A percentile compares a stretch with the other conserved stretches of the same genome.
phyloP scores from a whole-genome alignment of 1,140 invertebrate species.

The Zaprionus vittiger region DNA sequence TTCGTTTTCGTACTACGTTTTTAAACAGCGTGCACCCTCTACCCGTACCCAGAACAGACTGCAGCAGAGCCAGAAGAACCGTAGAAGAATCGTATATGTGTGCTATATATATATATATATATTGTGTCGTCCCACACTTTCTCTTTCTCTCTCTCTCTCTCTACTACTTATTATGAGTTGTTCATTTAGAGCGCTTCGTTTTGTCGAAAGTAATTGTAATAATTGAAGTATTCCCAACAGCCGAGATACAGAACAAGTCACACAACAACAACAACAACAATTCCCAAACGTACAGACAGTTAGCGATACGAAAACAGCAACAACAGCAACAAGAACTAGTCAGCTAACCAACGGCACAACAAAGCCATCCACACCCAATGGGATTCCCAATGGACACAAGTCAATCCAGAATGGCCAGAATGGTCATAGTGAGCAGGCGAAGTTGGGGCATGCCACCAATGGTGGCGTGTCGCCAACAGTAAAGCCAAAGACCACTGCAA shows the following conservation, averaged over 20 bases:
- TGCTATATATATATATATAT: slow-evolving; percentile 12
- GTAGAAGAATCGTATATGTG: slow-evolving; percentile 2
- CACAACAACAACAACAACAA: slow-evolving; percentile 44
- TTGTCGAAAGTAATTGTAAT: slow-evolving; percentile 54
- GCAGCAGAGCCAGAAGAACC: slow-evolving; percentile 1
- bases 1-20: slow-evolving; percentile 7
- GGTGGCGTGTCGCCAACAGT: slow-evolving; percentile 23
- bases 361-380: slow-evolving; percentile 25
- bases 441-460: slow-evolving; percentile 12
- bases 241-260: slow-evolving; percentile 75
- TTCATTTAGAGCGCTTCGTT: slow-evolving; percentile 46
- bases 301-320: slow-evolving; percentile 2
- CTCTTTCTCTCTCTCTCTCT: slow-evolving; percentile 7
- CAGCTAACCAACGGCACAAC: slow-evolving; percentile 35
- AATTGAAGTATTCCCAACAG: slow-evolving; percentile 77
- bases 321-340: slow-evolving; percentile 44
- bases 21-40: slow-evolving; percentile 1
- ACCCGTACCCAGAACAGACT: not conserved
- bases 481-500: slow-evolving; percentile 32
- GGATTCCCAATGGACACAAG: slow-evolving; percentile 10
- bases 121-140: slow-evolving; percentile 12
- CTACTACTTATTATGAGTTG: slow-evolving; percentile 33
- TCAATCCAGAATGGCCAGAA: slow-evolving; percentile 35
- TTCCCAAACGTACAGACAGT: slow-evolving; percentile 53
- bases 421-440: slow-evolving; percentile 23